phyloP scores from a whole-genome alignment of 2,797 vertebrate genomes.

The Microhierax caerulescens region DNA sequence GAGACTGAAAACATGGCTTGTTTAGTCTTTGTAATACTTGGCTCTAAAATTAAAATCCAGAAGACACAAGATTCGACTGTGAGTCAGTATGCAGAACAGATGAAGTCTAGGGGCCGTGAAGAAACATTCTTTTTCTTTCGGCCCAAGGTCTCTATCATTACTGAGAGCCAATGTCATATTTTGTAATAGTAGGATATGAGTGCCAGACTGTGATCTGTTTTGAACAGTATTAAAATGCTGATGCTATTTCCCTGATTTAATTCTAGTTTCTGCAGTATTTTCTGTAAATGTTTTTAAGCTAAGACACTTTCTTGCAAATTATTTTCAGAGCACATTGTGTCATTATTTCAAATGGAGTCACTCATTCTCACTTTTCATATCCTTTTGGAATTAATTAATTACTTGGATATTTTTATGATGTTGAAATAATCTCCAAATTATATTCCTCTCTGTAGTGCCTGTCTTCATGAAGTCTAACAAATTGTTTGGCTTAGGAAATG shows the following conservation, averaged over 20 bases:
- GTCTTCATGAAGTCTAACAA: not conserved
- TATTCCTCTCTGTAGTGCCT: not conserved
- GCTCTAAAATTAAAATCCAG: not conserved
- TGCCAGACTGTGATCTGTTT: not conserved
- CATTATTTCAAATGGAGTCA: not conserved
- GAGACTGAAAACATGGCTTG: not conserved
- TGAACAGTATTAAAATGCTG: not conserved
- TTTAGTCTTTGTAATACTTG: conserved; percentile 25
- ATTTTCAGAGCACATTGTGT: not conserved
- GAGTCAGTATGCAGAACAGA: conserved; percentile 15
- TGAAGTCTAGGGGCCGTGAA: not conserved
- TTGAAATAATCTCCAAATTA: not conserved
- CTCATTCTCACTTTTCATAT: not conserved
- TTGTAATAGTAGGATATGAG: not conserved
- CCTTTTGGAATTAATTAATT: not conserved
- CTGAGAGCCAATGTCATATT: not conserved
- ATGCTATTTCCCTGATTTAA: not conserved
- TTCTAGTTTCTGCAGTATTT: not conserved
- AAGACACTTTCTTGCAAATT: not conserved
- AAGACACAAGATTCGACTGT: not conserved
- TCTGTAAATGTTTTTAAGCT: not conserved
- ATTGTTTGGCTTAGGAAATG: not conserved
- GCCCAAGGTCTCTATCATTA: not conserved
- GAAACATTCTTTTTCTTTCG: not conserved
- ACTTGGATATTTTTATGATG: not conserved